These are phyloP conservation scores for Chelmon rostratus DNA, from an alignment of 2,797 vertebrate species.

Conservation along the genomic window DNA sequence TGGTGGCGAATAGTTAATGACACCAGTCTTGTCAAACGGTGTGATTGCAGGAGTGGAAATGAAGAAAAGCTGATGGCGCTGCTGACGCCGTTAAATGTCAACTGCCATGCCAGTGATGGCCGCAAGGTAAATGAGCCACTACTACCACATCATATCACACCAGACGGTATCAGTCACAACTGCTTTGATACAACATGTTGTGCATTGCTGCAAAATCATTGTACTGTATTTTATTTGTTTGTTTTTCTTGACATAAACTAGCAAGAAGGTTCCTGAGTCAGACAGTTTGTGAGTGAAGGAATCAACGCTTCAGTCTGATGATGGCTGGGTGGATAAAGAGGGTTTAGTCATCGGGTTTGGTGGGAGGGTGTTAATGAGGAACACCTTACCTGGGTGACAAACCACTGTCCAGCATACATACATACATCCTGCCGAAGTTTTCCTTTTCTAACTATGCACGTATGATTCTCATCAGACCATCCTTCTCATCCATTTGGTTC, in stretches of 20 bases:
- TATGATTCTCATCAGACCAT: conserved; percentile 18
- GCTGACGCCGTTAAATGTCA: conserved; percentile 97
- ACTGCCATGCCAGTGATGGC: conserved; percentile 98
- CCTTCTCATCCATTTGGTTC: conserved; percentile 18
- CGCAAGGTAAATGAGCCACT: conserved; percentile 90
- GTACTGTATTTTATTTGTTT: no score
- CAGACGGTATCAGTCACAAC: background rate
- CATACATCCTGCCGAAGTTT: background rate
- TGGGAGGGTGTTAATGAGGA: conserved; percentile 12
- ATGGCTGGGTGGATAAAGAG: conserved; percentile 34
- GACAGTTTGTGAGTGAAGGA: background rate
- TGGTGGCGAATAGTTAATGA: conserved; percentile 9
- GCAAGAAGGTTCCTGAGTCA: conserved; percentile 4
- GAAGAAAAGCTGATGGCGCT: conserved; percentile 99
- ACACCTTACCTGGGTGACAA: conserved; percentile 9
- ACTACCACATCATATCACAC: background rate
- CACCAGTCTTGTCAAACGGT: background rate
- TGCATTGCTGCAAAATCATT: background rate
- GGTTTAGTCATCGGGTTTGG: conserved; percentile 33
- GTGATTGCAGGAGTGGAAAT: conserved; percentile 92
- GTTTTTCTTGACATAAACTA: background rate
- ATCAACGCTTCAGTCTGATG: conserved; percentile 6
- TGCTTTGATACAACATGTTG: conserved; percentile 4
- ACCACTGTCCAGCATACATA: background rate
- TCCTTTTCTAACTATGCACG: conserved; percentile 20